Evolutionary conservation across 2,113 vertebrate genomes (phyloP), one percentile per base, ranked within the genome.

Genomic region (Hipposideros armiger): DNA sequence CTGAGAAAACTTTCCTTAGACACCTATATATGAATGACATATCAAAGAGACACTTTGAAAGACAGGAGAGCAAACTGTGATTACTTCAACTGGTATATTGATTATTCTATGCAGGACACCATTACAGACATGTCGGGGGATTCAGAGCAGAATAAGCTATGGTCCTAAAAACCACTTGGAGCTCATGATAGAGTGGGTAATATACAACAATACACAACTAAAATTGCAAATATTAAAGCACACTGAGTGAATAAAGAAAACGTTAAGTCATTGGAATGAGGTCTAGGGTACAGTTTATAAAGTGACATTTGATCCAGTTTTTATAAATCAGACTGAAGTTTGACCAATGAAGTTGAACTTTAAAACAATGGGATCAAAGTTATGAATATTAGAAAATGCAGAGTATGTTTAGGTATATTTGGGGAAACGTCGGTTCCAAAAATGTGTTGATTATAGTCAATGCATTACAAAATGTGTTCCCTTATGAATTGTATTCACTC

Each of bases 401-500:
- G 19, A 54, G 32, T 86, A 70, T 19, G 32, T 81, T 84, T 92
- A 82, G 47, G 56, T 69, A 47, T 80, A 96, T 78, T 92, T 42
- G 67, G 52, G 45, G 20, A 94, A 87, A 77, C 94, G 88, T 97
- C 42, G 62, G 66, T 91, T 91, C 95, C 69, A 94, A 80, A 96
- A 91, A 89, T 89, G 89, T 89, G 93, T 96, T 93, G 95, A 95
- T 96, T 66, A 74, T 32, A 83, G 28, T 60, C 94, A 93, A 54
- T 62, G 87, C 50, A 58, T 90, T 77, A 73, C 56, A 95, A 96
- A 92, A 82, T 16, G 36, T 93, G 96, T 96, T 81, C 89, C 69
- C 64, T 93, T 83, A 54, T 64, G 93, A 88, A 94, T 82, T 88
- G 36, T 64, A 82, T 93, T 94, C 96, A 94, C 67, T 97, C 88